Percentiles rank a stretch among this genome's conserved stretches.
phyloP scores from a whole-genome alignment of 2,797 vertebrate genomes.

The Malurus splendens region DNA sequence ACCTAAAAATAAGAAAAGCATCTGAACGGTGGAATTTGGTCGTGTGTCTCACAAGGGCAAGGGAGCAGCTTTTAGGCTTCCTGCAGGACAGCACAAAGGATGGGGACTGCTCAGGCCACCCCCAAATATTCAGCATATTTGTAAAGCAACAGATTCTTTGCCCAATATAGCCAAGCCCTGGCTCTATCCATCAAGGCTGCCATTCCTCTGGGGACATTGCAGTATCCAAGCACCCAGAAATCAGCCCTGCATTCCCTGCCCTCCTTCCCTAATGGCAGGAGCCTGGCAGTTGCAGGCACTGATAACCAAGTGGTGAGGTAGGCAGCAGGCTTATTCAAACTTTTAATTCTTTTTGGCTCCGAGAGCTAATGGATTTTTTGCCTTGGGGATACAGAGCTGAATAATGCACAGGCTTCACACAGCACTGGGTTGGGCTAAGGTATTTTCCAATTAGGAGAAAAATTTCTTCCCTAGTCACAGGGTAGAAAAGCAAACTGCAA shows the following conservation, averaged over 20 bases:
- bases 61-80: background rate
- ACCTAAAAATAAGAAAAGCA: conserved; percentile 31
- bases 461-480: background rate
- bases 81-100: background rate
- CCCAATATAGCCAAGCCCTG: conserved; percentile 27
- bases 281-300: background rate
- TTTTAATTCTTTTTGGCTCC: conserved; percentile 47
- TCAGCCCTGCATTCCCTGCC: background rate
- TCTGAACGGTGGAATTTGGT: background rate
- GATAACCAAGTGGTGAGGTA: conserved; percentile 3
- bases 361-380: conserved; percentile 61
- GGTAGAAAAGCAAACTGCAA: background rate
- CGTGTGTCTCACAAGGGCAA: background rate
- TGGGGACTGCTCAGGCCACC: background rate
- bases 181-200: conserved; percentile 16
- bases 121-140: conserved; percentile 22
- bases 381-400: conserved; percentile 54
- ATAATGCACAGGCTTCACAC: conserved; percentile 47
- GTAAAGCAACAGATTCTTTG: conserved; percentile 20
- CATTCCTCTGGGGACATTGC: background rate
- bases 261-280: background rate
- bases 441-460: background rate
- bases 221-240: background rate
- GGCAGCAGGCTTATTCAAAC: conserved; percentile 28
- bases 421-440: background rate